These are phyloP conservation scores for Poeciliopsis prolifica DNA, from an alignment of 2,113 vertebrate genomes.

Conservation along the genomic window DNA sequence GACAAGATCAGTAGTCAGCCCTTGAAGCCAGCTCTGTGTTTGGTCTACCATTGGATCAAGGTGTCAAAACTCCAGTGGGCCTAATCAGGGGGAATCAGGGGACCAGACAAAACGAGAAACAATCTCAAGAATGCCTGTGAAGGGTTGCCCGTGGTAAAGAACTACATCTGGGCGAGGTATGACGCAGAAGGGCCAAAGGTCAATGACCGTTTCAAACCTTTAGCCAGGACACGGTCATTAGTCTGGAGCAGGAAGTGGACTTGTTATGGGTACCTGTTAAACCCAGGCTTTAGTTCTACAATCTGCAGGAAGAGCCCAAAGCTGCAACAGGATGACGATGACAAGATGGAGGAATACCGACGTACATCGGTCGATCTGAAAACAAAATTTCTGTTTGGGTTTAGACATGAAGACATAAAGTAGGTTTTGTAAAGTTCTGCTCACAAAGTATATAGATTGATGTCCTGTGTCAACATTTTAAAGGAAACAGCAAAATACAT, in stretches of 20 bases:
- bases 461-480: no score
- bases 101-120: constrained; percentile 40
- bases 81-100: constrained; percentile 50
- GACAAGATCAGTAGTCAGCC: constrained; percentile 16
- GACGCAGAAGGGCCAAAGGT: constrained; percentile 44
- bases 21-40: constrained; percentile 46
- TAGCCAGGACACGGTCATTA: constrained; percentile 41
- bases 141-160: constrained; percentile 42
- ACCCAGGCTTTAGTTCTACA: constrained; percentile 17
- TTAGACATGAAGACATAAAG: no score
- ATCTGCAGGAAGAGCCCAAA: constrained; percentile 1
- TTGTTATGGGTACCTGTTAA: constrained; percentile 9
- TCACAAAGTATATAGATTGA: no score
- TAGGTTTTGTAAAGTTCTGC: no score
- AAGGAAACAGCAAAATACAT: no score
- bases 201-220: constrained; percentile 43
- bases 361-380: no score
- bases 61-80: constrained; percentile 57
- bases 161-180: constrained; percentile 51
- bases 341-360: background rate
- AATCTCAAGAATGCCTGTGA: constrained; percentile 65
- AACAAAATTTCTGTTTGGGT: no score
- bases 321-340: background rate
- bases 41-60: constrained; percentile 67
- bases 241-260: constrained; percentile 11